phyloP scores from a whole-genome alignment of 2,888 invertebrate species.

The Brachycybe producta region DNA sequence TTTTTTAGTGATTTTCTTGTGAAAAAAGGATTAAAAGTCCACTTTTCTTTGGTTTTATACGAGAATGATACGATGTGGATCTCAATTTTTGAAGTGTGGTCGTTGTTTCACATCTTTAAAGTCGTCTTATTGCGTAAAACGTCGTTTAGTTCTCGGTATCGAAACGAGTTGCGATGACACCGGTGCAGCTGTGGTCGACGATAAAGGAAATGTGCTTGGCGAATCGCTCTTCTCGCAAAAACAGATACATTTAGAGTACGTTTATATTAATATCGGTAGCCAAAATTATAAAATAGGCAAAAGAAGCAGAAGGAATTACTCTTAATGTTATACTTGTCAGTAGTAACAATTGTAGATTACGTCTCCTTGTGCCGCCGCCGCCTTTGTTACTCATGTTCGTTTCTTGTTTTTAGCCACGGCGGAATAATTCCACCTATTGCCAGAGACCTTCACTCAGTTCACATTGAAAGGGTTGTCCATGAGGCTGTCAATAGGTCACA shows the following conservation, averaged over 20 bases:
- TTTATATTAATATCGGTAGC: background rate
- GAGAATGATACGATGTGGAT: too few relatives aligned
- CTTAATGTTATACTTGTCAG: constrained; percentile 1
- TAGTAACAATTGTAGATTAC: background rate
- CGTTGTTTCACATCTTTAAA: too few relatives aligned
- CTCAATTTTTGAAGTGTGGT: too few relatives aligned
- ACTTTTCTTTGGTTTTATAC: too few relatives aligned
- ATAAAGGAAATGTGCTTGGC: constrained; percentile 55
- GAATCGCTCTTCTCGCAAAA: constrained; percentile 73
- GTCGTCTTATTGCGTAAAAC: background rate
- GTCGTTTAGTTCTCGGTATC: constrained; percentile 57
- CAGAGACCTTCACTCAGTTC: constrained; percentile 58
- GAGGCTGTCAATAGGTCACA: constrained; percentile 50
- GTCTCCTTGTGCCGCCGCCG: too few relatives aligned
- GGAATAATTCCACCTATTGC: constrained; percentile 85
- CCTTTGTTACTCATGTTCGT: too few relatives aligned
- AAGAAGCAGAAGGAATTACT: constrained; percentile 15
- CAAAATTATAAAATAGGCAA: too few relatives aligned
- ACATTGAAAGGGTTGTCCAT: constrained; percentile 60
- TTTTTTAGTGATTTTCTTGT: background rate
- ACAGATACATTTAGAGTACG: constrained; percentile 47
- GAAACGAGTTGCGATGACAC: constrained; percentile 98
- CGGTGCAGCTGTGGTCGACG: constrained; percentile 73
- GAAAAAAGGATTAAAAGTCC: too few relatives aligned
- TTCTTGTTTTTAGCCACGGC: constrained; percentile 41